phyloP scores from a whole-genome alignment of 2,797 vertebrate genomes.

The Poeciliopsis infans region DNA sequence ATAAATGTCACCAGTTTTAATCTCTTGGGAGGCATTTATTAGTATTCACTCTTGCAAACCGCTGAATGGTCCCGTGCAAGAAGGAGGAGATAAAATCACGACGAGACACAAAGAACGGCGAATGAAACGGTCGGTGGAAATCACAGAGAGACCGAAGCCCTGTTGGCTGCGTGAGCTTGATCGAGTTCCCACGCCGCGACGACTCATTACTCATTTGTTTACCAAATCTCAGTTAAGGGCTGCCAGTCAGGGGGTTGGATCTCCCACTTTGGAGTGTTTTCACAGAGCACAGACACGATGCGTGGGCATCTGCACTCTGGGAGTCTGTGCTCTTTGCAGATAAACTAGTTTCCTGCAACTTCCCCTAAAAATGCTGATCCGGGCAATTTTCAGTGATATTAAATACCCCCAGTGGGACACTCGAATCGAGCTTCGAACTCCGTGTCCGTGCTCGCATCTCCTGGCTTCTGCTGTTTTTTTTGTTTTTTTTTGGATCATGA shows the following conservation, averaged over 20 bases:
- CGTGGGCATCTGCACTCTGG: constrained; percentile 51
- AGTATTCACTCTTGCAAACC: constrained; percentile 24
- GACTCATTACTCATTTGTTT: not conserved
- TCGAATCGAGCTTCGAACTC: constrained; percentile 41
- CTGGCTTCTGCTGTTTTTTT: constrained; percentile 13
- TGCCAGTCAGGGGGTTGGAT: constrained; percentile 40
- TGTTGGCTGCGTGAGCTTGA: constrained; percentile 5
- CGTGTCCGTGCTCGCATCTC: constrained; percentile 21
- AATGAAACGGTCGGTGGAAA: constrained; percentile 45
- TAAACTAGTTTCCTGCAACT: constrained; percentile 63
- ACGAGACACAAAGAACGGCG: constrained; percentile 17
- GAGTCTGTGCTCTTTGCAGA: constrained; percentile 46
- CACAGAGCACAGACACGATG: constrained; percentile 40
- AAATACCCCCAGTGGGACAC: constrained; percentile 61
- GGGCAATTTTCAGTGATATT: constrained; percentile 59
- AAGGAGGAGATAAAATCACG: constrained; percentile 35
- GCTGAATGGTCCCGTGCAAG: constrained; percentile 13
- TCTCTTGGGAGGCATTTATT: constrained; percentile 48
- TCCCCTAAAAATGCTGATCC: constrained; percentile 64
- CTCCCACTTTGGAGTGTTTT: constrained; percentile 65
- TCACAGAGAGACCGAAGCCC: constrained; percentile 25
- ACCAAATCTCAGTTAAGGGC: constrained; percentile 18
- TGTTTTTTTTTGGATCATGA: constrained; percentile 35
- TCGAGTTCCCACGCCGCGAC: constrained; percentile 10
- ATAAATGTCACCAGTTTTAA: constrained; percentile 66